A percentile compares a stretch with the other conserved stretches of the same genome.
These are phyloP conservation scores for Bombus waltoni DNA, from an alignment of 1,140 invertebrate genomes.

Conservation along the genomic window DNA sequence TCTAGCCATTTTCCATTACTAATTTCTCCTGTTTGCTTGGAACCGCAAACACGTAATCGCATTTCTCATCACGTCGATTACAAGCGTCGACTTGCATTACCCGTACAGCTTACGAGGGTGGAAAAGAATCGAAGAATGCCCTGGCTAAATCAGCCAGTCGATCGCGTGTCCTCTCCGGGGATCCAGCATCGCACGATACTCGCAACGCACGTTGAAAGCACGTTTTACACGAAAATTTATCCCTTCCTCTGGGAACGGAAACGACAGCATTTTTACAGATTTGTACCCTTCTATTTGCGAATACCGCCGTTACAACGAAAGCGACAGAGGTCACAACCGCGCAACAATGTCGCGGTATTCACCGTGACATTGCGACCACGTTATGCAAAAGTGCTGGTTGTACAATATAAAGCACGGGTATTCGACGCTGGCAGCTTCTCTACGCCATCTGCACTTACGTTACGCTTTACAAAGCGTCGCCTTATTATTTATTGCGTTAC, in stretches of 20 bases:
- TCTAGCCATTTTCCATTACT: slow-evolving; percentile 17
- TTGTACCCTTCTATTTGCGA: not conserved
- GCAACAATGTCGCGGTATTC: slow-evolving; percentile 45
- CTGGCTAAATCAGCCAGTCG: too few relatives aligned
- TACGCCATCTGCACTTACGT: slow-evolving; percentile 9
- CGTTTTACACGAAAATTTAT: not conserved
- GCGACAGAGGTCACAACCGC: not conserved
- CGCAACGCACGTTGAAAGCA: not conserved
- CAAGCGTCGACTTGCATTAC: slow-evolving; percentile 1
- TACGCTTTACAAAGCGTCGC: slow-evolving; percentile 55
- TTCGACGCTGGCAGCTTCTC: slow-evolving; percentile 15
- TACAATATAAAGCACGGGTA: not conserved
- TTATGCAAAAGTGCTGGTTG: slow-evolving; percentile 51
- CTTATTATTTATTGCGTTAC: slow-evolving; percentile 65
- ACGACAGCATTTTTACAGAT: not conserved
- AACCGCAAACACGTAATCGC: not conserved
- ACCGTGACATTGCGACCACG: slow-evolving; percentile 45
- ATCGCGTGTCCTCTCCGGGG: not conserved
- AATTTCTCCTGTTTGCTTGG: slow-evolving; percentile 15
- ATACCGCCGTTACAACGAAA: not conserved
- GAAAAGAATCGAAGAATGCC: not conserved
- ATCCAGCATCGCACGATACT: not conserved
- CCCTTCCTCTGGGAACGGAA: not conserved
- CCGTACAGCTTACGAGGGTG: not conserved
- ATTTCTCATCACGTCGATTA: not conserved